Percentiles rank a stretch among this genome's conserved stretches.
Conservation (phyloP, 53 echinoderm and acorn worm genomes). For the Antedon mediterranea region DNA sequence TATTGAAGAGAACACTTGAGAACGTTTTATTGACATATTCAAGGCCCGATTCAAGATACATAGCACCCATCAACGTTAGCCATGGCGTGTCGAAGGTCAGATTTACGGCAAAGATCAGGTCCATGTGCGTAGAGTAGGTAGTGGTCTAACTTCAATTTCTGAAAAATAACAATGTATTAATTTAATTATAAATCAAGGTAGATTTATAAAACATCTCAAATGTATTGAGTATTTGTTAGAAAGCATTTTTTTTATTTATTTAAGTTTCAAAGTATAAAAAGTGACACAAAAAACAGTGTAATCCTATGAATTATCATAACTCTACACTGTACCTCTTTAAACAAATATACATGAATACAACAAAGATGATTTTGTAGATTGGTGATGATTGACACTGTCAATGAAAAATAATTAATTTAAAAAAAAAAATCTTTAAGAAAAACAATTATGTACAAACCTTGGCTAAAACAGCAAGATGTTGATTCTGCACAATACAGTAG, state of each 20-base stretch:
- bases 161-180: not conserved
- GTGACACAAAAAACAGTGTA: too few species aligned
- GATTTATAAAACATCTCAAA: not conserved
- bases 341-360: too few species aligned
- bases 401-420: too few species aligned
- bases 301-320: too few species aligned
- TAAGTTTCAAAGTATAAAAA: too few species aligned
- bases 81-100: slow-evolving; percentile 75
- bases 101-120: slow-evolving; percentile 73
- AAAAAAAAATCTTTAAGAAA: too few species aligned
- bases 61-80: slow-evolving; percentile 87
- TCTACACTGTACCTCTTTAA: too few species aligned
- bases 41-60: slow-evolving; percentile 68
- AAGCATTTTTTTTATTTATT: too few species aligned
- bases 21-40: slow-evolving; percentile 45
- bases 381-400: too few species aligned
- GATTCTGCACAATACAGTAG: slow-evolving; percentile 92
- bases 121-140: slow-evolving; percentile 93
- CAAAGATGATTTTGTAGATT: too few species aligned
- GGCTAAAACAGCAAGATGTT: slow-evolving; percentile 77
- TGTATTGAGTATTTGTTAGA: too few species aligned
- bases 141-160: slow-evolving; percentile 71
- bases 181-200: not conserved
- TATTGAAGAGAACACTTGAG: slow-evolving; percentile 49
- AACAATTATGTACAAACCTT: slow-evolving; percentile 27